These are phyloP conservation scores for Paradisaea rubra DNA, from an alignment of 2,113 vertebrate species.

Conservation along the genomic window DNA sequence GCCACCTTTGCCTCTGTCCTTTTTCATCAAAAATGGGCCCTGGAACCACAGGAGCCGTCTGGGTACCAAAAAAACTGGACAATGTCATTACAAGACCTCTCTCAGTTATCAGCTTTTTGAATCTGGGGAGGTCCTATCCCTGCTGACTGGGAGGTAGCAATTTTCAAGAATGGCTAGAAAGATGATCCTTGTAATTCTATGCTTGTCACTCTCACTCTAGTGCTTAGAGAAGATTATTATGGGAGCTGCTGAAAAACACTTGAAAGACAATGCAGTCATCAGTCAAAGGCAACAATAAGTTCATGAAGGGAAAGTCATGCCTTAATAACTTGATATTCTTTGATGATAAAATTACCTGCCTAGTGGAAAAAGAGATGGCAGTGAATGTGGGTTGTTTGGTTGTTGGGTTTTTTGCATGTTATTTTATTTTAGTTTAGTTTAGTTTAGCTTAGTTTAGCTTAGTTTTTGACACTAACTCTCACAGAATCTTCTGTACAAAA, in stretches of 20 bases:
- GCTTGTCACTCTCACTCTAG: neutral
- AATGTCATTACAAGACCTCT: neutral
- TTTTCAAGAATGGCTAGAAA: neutral
- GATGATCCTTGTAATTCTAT: neutral
- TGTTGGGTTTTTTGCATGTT: neutral
- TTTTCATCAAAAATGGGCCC: fast-evolving
- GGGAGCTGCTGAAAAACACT: neutral
- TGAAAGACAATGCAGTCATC: neutral
- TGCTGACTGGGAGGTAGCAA: neutral
- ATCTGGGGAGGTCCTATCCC: neutral
- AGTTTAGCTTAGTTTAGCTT: neutral
- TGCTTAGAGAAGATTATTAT: neutral
- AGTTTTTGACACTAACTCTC: neutral
- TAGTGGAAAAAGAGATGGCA: neutral
- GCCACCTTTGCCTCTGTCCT: neutral
- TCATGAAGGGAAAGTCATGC: neutral
- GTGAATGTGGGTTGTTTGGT: neutral
- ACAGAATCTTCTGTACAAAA: neutral
- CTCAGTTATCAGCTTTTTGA: neutral
- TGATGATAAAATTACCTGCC: neutral
- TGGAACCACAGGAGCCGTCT: neutral
- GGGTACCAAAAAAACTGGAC: neutral
- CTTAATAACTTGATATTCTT: neutral
- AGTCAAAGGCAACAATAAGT: neutral
- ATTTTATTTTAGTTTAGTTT: neutral